Evolutionary conservation across 2,888 invertebrate species (phyloP), one percentile per base, ranked within the genome.

Genomic region (Ischnura elegans): DNA sequence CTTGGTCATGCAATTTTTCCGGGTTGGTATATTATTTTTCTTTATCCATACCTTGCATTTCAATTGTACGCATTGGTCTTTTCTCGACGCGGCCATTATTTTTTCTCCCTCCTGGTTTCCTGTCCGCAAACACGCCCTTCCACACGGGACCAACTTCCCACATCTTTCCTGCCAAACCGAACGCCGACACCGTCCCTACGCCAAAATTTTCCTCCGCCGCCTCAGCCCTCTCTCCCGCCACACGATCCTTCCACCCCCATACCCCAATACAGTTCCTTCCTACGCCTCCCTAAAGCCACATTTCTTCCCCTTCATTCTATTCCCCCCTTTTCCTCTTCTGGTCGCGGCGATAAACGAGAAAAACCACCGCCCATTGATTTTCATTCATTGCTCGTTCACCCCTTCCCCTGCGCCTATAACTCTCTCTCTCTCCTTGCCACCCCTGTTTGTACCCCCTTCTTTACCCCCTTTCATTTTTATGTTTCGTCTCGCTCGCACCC

Each of bases 291-390:
- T 29, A 76, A 76, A 76, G 76, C 76, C 76, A 76, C 76, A 76
- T 76, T 76, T 76, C 90, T 42, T 61, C 61, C 61, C 87, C 51
- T 21, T 29, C 87, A 42, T 55, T 43, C 42, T 51, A 19, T 51
- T 8, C 1, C 42, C 43, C 76, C 36, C 76, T 76, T 36, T 13
- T 36, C 13, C 76, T 76, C 76, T 76, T 36, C 29, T 76, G 76
- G 76, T 36, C 76, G 76, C 29, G 76, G 61, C 90, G 61, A 90
- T 61, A 90, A 90, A 90, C 87, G 87, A 87, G 55, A 47, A 55
- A 87, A 87, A 87, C 87, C 87, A 51, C 87, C 87, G 42, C 42
- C 90, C 90, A 90, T 90, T 61, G 90, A 90, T 90, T 90, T 90
- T 90, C 90, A 90, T 90, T 87, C 87, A 51, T 87, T 87, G 55